Base-by-base conservation (phyloP, 2,113 vertebrate genomes). In the Isichthys henryi region DNA sequence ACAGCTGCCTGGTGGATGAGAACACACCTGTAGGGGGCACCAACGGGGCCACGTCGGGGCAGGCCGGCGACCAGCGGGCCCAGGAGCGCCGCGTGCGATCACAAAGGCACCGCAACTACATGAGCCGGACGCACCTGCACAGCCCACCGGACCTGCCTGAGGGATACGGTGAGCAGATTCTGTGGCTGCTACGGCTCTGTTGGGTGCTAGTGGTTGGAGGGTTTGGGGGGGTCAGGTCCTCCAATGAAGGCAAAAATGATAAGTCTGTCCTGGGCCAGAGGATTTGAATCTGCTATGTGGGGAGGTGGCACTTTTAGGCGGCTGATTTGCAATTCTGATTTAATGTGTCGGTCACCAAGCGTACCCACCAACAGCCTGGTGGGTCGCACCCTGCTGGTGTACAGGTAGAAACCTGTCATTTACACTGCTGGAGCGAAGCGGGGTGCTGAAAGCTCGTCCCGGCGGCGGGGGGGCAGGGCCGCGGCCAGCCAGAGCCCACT, bases 101-200 rank as follows among this genome's bases (percentile, higher is more conserved):
- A 0, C 98, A 99, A 91, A 94, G 98, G 80, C 98, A 99, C 93
- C 96, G 98, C 80, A 98, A 99, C 95, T 99, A 99, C 95, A 98
- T 99, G 98, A 99, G 98, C 95, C 96, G 98, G 89, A 99, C 98
- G 9, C 98, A 99, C 93, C 95, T 99, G 91, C 98, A 99, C 90
- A 98, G 97, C 13, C 97, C 97, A 17, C 98, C 98, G 0, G 98
- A 99, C 92, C 94, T 99, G 31, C 98, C 98, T 0, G 98, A 99
- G 92, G 98, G 98, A 92, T 99, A 99, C 35, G 98, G 98, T 99
- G 95, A 92, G 97, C 43, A 15, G 31, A 2, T 8, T 23, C 21
- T 4, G 1, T 3, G n/a, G 48, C 8, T n/a, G 82, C 9, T 23
- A 48, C 19, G 0, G 13, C 17, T 31, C 31, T 80, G 35, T 3